Base-by-base conservation (phyloP, 2,797 vertebrate genomes). In the Liasis olivaceus region DNA sequence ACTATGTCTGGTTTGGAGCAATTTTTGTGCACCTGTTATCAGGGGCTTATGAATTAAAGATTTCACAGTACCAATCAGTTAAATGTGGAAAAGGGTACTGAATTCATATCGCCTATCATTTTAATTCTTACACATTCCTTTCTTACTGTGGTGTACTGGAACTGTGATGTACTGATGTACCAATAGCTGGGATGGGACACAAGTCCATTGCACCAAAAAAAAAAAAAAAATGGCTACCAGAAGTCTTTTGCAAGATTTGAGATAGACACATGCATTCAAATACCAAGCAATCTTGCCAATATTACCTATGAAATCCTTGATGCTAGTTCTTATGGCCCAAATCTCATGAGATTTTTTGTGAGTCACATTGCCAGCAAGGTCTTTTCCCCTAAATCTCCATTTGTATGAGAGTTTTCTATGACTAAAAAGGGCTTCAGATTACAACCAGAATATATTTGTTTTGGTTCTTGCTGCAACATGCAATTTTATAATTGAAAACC, bases 391-490 rank as follows among this genome's bases (percentile, higher is more conserved):
- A 17, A 54, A 8, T 14, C 26, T n/a, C 85, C 7, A 62, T 56
- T 77, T 12, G n/a, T 85, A 64, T 60, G 51, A 92, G 59, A 89
- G 24, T 59, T 91, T 56, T 31, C 54, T 54, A 91, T 24, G 47
- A 86, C 15, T 42, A 28, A 81, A 28, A 58, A 59, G 2, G 6
- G n/a, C 60, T 90, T n/a, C 90, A 26, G 31, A 56, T 31, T 88
- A 69, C 84, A 59, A 85, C 2, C 88, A 92, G 54, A 72, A 72
- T 59, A 17, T 77, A 84, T n/a, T 26, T 60, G 42, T 85, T 85
- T 93, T 60, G 69, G 90, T 94, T 94, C 94, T 94, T 93, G 93
- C 93, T 89, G 90, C n/a, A 96, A 60, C 95, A 36, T 42, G 90
- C 95, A 94, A 92, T 96, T 95, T 95, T 93, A 58, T 95, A 93